Evolutionary conservation across 2,113 vertebrate species (phyloP).

Genomic region (Indicator maculatus): DNA sequence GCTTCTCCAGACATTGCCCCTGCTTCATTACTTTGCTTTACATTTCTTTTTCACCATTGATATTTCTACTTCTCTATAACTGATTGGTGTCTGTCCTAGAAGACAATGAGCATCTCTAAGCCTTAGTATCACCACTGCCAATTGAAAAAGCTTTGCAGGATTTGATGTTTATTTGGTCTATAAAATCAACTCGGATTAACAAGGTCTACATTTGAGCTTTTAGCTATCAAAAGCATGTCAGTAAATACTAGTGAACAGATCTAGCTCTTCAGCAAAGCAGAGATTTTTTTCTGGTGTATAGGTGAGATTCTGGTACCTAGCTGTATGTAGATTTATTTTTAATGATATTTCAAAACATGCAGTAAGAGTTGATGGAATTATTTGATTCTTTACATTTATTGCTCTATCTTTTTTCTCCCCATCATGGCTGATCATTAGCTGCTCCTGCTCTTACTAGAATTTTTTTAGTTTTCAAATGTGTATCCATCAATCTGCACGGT

Average conservation of each 20-base stretch:
- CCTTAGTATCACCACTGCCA: background rate
- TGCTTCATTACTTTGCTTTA: background rate
- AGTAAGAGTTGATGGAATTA: rapidly evolving
- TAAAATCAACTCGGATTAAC: background rate
- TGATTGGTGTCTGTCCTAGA: background rate
- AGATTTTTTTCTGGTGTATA: background rate
- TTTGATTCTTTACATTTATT: background rate
- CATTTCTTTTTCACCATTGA: background rate
- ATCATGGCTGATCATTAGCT: background rate
- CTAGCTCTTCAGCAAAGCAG: background rate
- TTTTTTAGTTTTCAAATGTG: background rate
- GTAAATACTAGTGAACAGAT: background rate
- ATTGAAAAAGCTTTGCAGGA: background rate
- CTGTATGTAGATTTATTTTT: background rate
- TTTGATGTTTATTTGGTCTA: background rate
- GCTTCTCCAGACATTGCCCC: background rate
- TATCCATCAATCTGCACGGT: background rate
- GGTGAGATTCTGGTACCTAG: background rate
- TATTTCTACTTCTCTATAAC: background rate
- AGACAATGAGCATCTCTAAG: background rate
- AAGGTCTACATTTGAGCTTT: background rate
- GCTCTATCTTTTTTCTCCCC: background rate
- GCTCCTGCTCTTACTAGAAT: background rate
- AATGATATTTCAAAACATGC: background rate
- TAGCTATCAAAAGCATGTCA: background rate